Evolutionary conservation across 2,797 vertebrate species (phyloP), one percentile per base, ranked within the genome.

Genomic region (Urophycis tenuis): DNA sequence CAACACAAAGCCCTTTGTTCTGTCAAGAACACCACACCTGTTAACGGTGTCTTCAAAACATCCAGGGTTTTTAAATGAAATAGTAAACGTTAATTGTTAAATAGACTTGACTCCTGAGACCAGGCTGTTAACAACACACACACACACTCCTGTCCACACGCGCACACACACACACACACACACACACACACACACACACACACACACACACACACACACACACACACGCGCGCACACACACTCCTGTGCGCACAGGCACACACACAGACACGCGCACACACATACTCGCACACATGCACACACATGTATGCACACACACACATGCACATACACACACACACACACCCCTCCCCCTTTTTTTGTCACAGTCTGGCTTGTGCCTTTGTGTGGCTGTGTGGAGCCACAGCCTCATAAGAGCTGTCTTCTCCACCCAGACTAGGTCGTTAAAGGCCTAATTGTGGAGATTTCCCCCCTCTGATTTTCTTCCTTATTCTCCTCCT

Each of bases 401-500:
- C 93, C 89, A 88, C 86, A 88, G 92, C 92, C 92, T 93, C 92
- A 87, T 93, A 94, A 95, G 93, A 93, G 93, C 93, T 89, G 92
- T 95, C 94, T 94, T 94, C 92, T 92, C 92, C 90, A 92, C 93
- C 93, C 93, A 92, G 93, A 95, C 93, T 94, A 94, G 93, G 93
- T 95, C 94, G 95, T 95, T 96, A 90, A 87, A 93, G 93, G 92
- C 92, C 95, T 98, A 96, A 98, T 98, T 97, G 96, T 95, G 92
- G 93, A 96, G 95, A 96, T 96, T 97, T 94, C 94, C 94, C 93
- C 95, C 87, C 85, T 86, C 83, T 85, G 85, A 90, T 86, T 85
- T 86, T 80, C 72, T 75, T 45, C 45, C 71, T 74, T 74, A 72
- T 71, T 35, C 72, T 79, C 79, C 92, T 67, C 60, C 60, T 94